Conservation (phyloP, 1,140 invertebrate genomes). For the Phocides pigmalion region DNA sequence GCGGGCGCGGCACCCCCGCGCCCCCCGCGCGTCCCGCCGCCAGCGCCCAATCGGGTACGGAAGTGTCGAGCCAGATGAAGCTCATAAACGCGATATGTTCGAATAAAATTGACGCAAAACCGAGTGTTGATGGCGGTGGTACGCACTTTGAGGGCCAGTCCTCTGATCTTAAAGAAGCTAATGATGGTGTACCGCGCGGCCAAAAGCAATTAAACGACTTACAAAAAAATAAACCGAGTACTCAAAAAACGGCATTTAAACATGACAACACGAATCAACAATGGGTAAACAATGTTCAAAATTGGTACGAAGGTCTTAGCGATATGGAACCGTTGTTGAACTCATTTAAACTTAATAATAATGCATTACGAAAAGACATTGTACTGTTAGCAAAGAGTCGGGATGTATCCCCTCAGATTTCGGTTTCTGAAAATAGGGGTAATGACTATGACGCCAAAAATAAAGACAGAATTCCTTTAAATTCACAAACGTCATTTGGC, state of each 20-base stretch:
- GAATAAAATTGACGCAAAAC: slow-evolving; percentile 2
- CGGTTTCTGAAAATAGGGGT: background rate
- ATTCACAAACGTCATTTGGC: background rate
- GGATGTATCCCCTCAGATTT: background rate
- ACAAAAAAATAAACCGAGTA: slow-evolving; percentile 8
- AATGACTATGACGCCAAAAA: background rate
- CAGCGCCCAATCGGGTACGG: background rate
- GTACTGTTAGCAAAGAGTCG: background rate
- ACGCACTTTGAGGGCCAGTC: background rate
- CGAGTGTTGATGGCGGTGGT: slow-evolving; percentile 1
- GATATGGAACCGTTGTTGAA: slow-evolving; percentile 12
- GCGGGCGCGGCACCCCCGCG: too few relatives aligned
- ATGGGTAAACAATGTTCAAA: slow-evolving; percentile 47
- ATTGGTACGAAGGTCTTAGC: slow-evolving; percentile 54
- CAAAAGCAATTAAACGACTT: background rate
- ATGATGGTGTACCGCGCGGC: slow-evolving; percentile 41
- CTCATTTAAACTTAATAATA: slow-evolving; percentile 13
- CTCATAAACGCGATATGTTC: slow-evolving; percentile 45
- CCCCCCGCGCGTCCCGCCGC: slow-evolving; percentile 14
- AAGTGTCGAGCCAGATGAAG: slow-evolving; percentile 20
- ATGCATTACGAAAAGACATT: background rate
- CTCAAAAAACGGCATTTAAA: slow-evolving; percentile 2
- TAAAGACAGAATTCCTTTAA: background rate
- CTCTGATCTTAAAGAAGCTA: background rate
- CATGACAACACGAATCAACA: slow-evolving; percentile 3